Conservation (phyloP, 2,113 vertebrate species). For the Pantherophis guttatus region DNA sequence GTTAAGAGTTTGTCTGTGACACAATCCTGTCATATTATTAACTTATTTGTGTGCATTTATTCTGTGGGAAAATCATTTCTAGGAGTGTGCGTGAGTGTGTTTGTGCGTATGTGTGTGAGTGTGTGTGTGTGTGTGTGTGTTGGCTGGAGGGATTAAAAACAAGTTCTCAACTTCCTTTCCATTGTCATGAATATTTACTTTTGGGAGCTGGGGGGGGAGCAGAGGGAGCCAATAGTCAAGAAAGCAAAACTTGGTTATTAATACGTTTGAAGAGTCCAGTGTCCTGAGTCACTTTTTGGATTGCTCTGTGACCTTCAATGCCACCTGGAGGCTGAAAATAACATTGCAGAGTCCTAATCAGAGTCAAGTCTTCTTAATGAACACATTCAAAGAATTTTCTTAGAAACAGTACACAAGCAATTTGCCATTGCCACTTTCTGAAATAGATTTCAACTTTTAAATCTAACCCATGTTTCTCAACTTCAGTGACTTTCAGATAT, state of each 20-base stretch:
- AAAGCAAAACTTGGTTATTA: neutral
- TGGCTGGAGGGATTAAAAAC: slow-evolving; percentile 4
- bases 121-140: too few species aligned
- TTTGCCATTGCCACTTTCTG: neutral
- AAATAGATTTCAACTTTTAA: neutral
- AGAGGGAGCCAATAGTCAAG: neutral
- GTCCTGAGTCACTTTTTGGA: neutral
- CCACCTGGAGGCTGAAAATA: neutral
- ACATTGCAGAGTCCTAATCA: neutral
- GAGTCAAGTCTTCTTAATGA: neutral
- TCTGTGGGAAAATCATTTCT: neutral
- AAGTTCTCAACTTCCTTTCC: neutral
- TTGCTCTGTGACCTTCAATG: neutral
- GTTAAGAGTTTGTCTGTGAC: neutral
- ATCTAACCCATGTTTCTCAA: neutral
- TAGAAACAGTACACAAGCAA: neutral
- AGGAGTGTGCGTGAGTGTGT: neutral
- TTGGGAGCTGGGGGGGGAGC: neutral
- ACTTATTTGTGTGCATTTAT: slow-evolving; percentile 22
- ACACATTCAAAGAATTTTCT: neutral
- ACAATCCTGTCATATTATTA: neutral
- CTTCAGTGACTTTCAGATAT: neutral
- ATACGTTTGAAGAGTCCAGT: neutral
- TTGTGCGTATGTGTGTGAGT: too few species aligned
- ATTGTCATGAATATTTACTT: neutral